phyloP scores from a whole-genome alignment of 2,797 vertebrate genomes.

The Poecilia wingei region DNA sequence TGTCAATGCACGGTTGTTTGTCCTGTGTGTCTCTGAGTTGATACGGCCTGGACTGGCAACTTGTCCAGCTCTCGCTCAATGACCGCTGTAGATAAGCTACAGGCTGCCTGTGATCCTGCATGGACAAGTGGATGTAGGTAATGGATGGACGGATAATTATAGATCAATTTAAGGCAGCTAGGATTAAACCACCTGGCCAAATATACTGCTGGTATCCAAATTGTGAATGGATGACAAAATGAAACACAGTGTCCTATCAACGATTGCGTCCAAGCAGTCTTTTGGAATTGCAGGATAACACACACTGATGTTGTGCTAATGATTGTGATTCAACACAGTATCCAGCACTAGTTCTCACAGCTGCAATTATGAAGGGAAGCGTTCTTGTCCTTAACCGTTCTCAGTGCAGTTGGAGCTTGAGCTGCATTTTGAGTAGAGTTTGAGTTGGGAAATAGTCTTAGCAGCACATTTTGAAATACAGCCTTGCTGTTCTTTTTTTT shows the following conservation, averaged over 20 bases:
- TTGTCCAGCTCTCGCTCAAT: too few species aligned
- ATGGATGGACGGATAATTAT: too few species aligned
- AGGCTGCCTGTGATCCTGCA: too few species aligned
- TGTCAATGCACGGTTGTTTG: neutral
- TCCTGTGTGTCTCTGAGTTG: too few species aligned
- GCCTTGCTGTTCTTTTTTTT: neutral
- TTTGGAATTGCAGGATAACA: neutral
- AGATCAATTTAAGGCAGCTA: neutral
- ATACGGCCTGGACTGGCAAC: too few species aligned
- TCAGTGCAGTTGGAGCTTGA: neutral
- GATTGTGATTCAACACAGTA: neutral
- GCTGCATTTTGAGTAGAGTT: neutral
- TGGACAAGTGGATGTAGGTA: too few species aligned
- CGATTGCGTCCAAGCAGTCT: neutral
- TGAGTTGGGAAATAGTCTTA: neutral
- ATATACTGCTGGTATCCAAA: neutral
- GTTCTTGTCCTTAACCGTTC: neutral
- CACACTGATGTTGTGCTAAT: neutral
- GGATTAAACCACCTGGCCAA: neutral
- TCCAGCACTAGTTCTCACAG: neutral
- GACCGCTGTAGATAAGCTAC: too few species aligned
- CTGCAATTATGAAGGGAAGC: neutral
- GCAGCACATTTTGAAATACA: neutral
- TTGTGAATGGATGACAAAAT: neutral
- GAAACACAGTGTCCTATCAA: neutral